phyloP scores from a whole-genome alignment of 2,113 vertebrate species.

The Crotalus tigris region DNA sequence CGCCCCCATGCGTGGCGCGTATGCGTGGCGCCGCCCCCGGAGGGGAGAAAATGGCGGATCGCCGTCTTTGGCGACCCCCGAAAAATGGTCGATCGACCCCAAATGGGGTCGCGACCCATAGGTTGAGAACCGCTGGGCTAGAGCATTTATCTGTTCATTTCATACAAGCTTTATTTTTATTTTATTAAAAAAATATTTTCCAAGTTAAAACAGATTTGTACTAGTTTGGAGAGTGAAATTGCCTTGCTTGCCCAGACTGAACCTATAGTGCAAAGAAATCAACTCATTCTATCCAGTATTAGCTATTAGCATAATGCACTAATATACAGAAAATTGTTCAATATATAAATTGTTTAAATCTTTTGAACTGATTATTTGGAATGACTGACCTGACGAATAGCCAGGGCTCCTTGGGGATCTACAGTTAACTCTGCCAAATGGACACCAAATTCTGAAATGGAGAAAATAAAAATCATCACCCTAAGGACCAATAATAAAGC shows the following conservation, averaged over 20 bases:
- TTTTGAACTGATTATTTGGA: neutral
- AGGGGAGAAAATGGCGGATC: too few species aligned
- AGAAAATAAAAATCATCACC: neutral
- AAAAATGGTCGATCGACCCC: too few species aligned
- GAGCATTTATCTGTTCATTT: neutral
- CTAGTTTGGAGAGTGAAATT: neutral
- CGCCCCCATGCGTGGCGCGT: too few species aligned
- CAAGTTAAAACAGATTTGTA: neutral
- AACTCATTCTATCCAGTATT: neutral
- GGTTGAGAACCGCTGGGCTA: neutral
- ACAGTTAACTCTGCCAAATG: constrained; percentile 96
- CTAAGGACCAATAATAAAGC: neutral
- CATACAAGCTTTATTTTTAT: neutral
- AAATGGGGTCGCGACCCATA: too few species aligned
- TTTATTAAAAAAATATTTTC: neutral
- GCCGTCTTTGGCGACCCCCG: too few species aligned
- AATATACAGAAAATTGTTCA: neutral
- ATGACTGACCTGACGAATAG: constrained; percentile 90
- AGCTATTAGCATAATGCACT: neutral
- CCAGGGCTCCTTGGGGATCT: constrained; percentile 90
- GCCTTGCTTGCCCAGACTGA: neutral
- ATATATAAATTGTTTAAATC: neutral
- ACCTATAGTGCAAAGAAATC: neutral
- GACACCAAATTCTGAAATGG: constrained; percentile 90
- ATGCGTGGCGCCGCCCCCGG: too few species aligned